Base-by-base conservation (phyloP, 1,140 invertebrate species). In the Papilio helenus region DNA sequence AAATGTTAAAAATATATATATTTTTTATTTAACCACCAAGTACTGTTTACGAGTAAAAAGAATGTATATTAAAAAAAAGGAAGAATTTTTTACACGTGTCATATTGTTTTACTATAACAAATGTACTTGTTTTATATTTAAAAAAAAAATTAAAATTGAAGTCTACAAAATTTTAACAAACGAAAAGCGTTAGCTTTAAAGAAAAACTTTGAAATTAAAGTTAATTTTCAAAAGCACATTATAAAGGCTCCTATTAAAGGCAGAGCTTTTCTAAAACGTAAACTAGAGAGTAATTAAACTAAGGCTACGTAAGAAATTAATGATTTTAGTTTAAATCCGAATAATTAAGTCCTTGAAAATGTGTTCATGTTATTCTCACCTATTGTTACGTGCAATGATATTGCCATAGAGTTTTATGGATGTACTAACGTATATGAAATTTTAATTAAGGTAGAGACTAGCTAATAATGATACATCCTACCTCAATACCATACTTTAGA, bases 291-390 rank as follows among this genome's bases (percentile, higher is more conserved):
- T 68, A 29, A 16, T 29, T 68, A 16, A 29, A 68, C 61, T 29
- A 68, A 68, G 61, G 26, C 14, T 68, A 34, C 18, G 26, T 68
- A 68, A 61, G 58, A 61, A 61, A 29, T 68, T 68, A 29, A 61
- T 68, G 3, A 68, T 68, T 68, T 68, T 68, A 68, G 14, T 68
- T 68, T 68, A 29, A 68, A 68, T 68, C 23, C 61, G 26, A 18
- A n/a, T 68, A 68, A 29, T 68, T 68, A 68, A 68, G 26, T 16
- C 14, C 26, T 7, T 34, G 23, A 29, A 68, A 68, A 29, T 29
- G 26, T 68, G 61, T 68, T 68, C 14, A 65, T 29, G 12, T 29
- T 65, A 12, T 26, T 14, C 58, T 26, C 23, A 26, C 1, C 9
- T 26, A 10, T 26, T 65, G 3, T 14, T 58, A 16, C 55, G 1